Percentiles rank a stretch among this genome's conserved stretches.
These are phyloP conservation scores for Rotaria socialis DNA, from an alignment of 2,888 invertebrate species.

Conservation along the genomic window DNA sequence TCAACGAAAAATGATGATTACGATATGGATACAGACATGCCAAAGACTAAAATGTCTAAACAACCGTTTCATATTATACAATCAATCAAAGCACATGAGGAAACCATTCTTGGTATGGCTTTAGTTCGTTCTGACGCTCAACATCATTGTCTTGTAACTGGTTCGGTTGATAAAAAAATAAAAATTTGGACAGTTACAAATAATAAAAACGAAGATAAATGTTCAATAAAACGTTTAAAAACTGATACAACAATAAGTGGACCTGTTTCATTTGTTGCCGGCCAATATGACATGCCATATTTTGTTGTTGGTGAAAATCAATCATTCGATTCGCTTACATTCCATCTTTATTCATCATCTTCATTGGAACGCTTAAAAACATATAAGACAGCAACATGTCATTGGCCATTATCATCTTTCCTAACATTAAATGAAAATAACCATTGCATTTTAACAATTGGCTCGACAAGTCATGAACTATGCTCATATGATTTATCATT, in stretches of 20 bases:
- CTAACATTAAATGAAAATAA: not conserved
- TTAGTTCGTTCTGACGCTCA: not conserved
- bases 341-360: conserved; percentile 6
- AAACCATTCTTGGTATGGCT: conserved; percentile 2
- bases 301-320: conserved; percentile 26
- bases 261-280: not conserved
- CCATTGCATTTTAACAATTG: conserved; percentile 16
- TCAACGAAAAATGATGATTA: not conserved
- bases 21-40: not conserved
- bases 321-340: not conserved
- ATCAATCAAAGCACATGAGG: conserved; percentile 7
- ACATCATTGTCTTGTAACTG: not conserved
- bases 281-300: conserved; percentile 18
- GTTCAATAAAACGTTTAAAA: conserved; percentile 25
- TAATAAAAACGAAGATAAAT: not conserved
- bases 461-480: not conserved
- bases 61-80: not conserved
- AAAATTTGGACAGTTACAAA: not conserved
- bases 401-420: not conserved
- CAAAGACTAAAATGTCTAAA: not conserved
- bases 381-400: conserved; percentile 19
- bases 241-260: not conserved
- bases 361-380: not conserved
- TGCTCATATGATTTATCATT: conserved; percentile 15
- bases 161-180: conserved; percentile 16